A percentile compares a stretch with the other conserved stretches of the same genome.
phyloP scores from a whole-genome alignment of 2,113 vertebrate genomes.

The Genyomyrus donnyi region DNA sequence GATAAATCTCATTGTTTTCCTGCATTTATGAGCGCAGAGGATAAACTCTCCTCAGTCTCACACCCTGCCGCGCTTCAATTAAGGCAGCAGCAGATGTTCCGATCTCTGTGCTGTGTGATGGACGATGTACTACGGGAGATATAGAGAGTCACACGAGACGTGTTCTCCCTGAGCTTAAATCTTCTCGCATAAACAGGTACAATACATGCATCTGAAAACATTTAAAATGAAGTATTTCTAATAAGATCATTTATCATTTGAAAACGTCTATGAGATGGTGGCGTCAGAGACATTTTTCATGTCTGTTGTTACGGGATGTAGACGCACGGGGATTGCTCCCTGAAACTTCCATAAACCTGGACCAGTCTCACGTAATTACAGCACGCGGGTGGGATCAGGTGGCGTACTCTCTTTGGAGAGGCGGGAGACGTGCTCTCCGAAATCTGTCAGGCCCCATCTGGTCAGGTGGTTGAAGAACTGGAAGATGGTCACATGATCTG shows the following conservation, averaged over 20 bases:
- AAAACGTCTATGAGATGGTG: background rate
- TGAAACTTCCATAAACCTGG: background rate
- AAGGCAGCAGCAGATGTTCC: background rate
- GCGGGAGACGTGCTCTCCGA: slow-evolving; percentile 74
- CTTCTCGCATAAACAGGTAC: background rate
- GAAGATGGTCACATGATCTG: slow-evolving; percentile 71
- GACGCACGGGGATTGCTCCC: background rate
- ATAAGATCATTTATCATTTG: background rate
- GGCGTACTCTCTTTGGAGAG: slow-evolving; percentile 82
- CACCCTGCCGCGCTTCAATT: background rate
- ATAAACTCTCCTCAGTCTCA: background rate
- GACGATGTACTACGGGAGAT: background rate
- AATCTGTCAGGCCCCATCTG: slow-evolving; percentile 61
- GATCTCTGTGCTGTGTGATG: background rate
- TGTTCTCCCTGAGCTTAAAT: background rate
- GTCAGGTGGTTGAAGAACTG: slow-evolving; percentile 78
- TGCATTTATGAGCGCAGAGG: background rate
- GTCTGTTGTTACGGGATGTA: background rate
- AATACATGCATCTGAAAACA: background rate
- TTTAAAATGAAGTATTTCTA: background rate
- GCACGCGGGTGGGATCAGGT: background rate
- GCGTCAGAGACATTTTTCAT: background rate
- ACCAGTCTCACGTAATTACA: background rate
- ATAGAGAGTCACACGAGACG: background rate
- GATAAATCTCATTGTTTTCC: background rate